Base-by-base conservation (phyloP, 2,888 invertebrate species). In the Tetragonula carbonaria region DNA sequence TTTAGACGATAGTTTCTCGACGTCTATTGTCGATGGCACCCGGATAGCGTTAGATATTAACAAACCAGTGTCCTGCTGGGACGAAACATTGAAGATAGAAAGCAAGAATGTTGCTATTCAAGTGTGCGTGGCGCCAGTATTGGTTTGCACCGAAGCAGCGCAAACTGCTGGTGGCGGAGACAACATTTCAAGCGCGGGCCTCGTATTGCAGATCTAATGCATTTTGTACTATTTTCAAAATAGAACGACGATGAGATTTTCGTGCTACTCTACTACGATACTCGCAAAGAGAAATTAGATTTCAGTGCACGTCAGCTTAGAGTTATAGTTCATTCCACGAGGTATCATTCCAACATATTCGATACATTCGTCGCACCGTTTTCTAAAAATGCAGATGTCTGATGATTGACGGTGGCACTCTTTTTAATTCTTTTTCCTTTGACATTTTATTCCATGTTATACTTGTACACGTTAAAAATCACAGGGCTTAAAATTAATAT, bases 141-240 rank as follows among this genome's bases (percentile, higher is more conserved):
- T 98, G 50, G 97, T 98, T 4, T 98, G 98, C 92, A 97, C 97
- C 0, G 96, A 97, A 89, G 97, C 97, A 0, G 96, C 96, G 82
- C 96, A 98, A 91, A 98, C 98, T 0, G 98, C 97, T 0, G 98
- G 98, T 0, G 98, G 97, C 16, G 98, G 98, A 0, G 98, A 98
- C 93, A 98, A 98, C 92, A 97, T 98, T 86, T 98, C 98, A 0
- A 97, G 98, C n/a, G 97, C 98, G 2, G 98, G 97, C n/a, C 95
- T 98, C 23, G 97, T 96, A n/a, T 95, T 96, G 76, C 97, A 97
- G 94, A 95, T 97, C 82, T 96, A 95, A 93, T 71, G 11, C 28
- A 21, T 63, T 16, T 55, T 21, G 16, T 33, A 63, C 45, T 62
- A 45, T 45, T 50, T 50, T 38, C 21, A 16, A 23, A 23, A 55